Evolutionary conservation across 2,113 vertebrate species (phyloP).

Genomic region (Opisthocomus hoazin): DNA sequence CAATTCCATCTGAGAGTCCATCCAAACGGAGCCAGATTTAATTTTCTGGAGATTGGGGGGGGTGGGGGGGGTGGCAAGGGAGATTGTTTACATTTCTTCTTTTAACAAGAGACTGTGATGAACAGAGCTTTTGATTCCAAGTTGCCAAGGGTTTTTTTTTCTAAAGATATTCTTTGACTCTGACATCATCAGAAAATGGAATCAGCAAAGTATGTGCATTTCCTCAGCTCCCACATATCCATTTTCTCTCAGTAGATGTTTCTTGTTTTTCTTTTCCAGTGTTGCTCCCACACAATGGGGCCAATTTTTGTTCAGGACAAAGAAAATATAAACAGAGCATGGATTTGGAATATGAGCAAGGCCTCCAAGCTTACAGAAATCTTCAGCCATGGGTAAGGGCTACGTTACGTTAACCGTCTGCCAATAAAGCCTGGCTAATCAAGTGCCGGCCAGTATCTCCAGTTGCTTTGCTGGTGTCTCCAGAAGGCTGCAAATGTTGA

Average conservation of each 20-base stretch:
- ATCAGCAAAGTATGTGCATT: conserved; percentile 69
- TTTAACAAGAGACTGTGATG: conserved; percentile 64
- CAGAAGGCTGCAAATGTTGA: not conserved
- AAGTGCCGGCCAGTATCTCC: not conserved
- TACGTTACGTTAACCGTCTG: not conserved
- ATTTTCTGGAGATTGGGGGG: conserved; percentile 51
- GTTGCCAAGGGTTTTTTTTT: not conserved
- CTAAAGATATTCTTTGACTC: conserved; percentile 69
- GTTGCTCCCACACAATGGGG: conserved; percentile 85
- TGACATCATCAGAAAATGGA: conserved; percentile 76
- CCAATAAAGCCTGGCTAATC: not conserved
- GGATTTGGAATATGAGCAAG: conserved; percentile 61
- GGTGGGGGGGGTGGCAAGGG: not conserved
- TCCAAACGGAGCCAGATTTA: conserved; percentile 66
- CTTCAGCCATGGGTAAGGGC: not conserved
- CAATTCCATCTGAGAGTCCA: conserved; percentile 48
- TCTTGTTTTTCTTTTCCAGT: conserved; percentile 76
- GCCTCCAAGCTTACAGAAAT: conserved; percentile 21
- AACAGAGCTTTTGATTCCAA: conserved; percentile 62
- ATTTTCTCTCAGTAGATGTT: conserved; percentile 76
- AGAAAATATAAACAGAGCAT: conserved; percentile 76
- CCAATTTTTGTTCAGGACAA: conserved; percentile 81
- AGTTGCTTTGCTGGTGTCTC: not conserved
- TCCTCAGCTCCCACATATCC: conserved; percentile 75
- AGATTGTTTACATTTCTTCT: conserved; percentile 73